phyloP scores from a whole-genome alignment of 2,113 vertebrate species.

The Nesoenas mayeri region DNA sequence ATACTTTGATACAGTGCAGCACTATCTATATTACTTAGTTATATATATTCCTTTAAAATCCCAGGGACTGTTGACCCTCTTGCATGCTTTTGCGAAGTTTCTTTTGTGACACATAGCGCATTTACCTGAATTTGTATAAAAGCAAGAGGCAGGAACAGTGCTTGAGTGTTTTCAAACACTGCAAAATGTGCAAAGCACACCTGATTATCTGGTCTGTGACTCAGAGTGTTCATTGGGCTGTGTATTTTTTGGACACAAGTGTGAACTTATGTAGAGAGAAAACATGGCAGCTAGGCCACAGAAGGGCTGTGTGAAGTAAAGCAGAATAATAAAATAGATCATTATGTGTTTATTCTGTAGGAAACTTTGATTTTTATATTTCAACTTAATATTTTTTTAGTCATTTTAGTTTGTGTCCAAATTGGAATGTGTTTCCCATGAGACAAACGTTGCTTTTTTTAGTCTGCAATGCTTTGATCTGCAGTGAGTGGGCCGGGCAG shows the following conservation, averaged over 20 bases:
- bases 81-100: neutral
- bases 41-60: neutral
- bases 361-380: too few species aligned
- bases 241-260: neutral
- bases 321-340: neutral
- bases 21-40: neutral
- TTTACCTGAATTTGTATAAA: neutral
- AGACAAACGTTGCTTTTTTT: too few species aligned
- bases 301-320: neutral
- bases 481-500: neutral
- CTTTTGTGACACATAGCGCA: neutral
- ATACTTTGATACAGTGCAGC: neutral
- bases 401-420: too few species aligned
- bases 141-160: neutral
- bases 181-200: neutral
- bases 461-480: neutral
- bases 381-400: too few species aligned
- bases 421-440: too few species aligned
- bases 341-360: neutral
- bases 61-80: neutral
- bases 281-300: neutral
- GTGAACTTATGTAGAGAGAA: neutral
- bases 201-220: neutral
- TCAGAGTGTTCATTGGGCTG: neutral
- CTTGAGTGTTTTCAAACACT: neutral